phyloP scores from a whole-genome alignment of 35 echinoderm and acorn worm genomes.

The Heliocidaris tuberculata region DNA sequence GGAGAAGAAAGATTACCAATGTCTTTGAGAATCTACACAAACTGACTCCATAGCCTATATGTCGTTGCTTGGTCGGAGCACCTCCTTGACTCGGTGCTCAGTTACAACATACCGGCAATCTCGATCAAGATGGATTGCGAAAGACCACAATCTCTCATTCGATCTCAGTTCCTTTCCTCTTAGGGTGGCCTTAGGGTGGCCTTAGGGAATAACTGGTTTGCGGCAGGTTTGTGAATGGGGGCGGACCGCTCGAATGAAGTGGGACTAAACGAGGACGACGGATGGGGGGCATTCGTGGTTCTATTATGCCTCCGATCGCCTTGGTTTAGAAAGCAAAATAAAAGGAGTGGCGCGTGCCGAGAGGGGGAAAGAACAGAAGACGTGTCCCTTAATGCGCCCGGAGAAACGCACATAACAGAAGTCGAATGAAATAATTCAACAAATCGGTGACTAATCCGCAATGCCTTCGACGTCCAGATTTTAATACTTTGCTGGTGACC shows the following conservation, averaged over 20 bases:
- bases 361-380: not conserved
- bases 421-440: not conserved
- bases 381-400: not conserved
- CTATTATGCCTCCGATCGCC: not conserved
- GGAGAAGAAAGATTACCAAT: no score
- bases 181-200: not conserved
- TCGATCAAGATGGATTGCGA: not conserved
- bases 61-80: not conserved
- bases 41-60: no score
- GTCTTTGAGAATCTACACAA: no score
- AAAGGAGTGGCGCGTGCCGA: not conserved
- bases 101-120: not conserved
- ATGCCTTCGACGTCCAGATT: not conserved
- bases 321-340: constrained; percentile 13
- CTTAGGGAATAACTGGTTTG: constrained; percentile 16
- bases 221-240: not conserved
- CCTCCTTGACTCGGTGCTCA: not conserved
- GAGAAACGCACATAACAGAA: not conserved
- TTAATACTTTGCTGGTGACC: not conserved
- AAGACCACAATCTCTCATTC: constrained; percentile 16
- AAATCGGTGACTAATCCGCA: not conserved
- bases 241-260: not conserved
- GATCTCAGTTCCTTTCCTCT: not conserved
- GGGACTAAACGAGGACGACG: not conserved
- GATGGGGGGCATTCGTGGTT: not conserved